Percentiles rank a stretch among this genome's conserved stretches.
Evolutionary conservation across 2,888 invertebrate genomes (phyloP).

Genomic region (Elaeidobius kamerunicus): DNA sequence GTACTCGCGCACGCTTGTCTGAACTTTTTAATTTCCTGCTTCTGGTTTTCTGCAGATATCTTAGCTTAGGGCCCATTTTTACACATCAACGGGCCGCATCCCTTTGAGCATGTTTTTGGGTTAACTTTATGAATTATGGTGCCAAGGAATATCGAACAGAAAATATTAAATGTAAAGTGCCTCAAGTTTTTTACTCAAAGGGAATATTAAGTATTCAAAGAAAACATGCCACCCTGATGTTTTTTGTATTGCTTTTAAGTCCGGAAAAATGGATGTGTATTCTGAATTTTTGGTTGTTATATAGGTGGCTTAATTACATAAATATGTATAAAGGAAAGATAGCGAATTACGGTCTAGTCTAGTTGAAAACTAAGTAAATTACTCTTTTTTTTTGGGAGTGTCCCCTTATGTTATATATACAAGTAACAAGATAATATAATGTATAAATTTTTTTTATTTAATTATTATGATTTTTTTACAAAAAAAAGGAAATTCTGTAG

Average conservation of each 20-base stretch:
- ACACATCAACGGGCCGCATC: constrained; percentile 5
- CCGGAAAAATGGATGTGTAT: no score
- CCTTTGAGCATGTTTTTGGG: constrained; percentile 8
- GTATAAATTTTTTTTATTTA: no score
- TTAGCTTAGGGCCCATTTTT: constrained; percentile 15
- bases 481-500: no score
- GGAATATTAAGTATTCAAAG: background rate
- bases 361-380: no score
- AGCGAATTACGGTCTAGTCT: no score
- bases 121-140: constrained; percentile 4
- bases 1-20: constrained; percentile 41
- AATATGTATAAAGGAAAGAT: background rate
- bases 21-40: constrained; percentile 46
- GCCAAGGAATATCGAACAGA: background rate
- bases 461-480: no score
- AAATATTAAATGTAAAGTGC: background rate
- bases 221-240: background rate
- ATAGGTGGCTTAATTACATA: background rate
- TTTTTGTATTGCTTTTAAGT: no score
- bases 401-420: no score
- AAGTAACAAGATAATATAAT: no score
- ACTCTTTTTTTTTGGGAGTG: no score
- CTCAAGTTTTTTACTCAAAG: background rate
- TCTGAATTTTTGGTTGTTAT: no score
- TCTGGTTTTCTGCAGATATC: constrained; percentile 28